Base-by-base conservation (phyloP, 2,797 vertebrate genomes). In the Schizothorax lantsangensis region DNA sequence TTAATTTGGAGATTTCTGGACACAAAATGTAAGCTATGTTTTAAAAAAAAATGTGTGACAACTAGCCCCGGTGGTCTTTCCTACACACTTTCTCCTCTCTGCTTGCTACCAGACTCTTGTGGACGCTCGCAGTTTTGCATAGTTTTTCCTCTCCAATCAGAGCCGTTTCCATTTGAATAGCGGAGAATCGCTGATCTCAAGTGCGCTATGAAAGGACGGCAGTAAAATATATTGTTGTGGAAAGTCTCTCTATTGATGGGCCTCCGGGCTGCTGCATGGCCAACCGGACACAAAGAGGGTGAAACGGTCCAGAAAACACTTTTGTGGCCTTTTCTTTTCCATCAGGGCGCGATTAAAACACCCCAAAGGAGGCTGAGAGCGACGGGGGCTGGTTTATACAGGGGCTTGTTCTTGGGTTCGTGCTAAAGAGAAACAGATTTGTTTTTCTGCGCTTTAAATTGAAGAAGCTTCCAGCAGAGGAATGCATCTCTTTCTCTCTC, bases 221-320 rank as follows among this genome's bases (percentile, higher is more conserved):
- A 94, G 95, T 96, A 95, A 95, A 95, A 95, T 95, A 95, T 93
- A 95, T 95, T 95, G 94, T 94, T 92, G 94, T 91, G 93, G 93
- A 92, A 91, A 92, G 94, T 88, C 87, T 89, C 90, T 91, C 94
- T 68, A 94, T 95, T 94, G 93, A 93, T 85, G 91, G 92, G 92
- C 91, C 88, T 88, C 92, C 92, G 94, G 92, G 95, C 91, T 92
- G 64, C 93, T 91, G 94, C 94, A 93, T 91, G 94, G 94, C 93
- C 93, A 94, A 87, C 88, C 92, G 87, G 88, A 93, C 95, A 96
- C 96, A 96, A 96, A 96, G 90, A 92, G 91, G 92, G 94, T 95
- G 95, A 96, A 96, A 95, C 95, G 91, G 95, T 91, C 93, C 95
- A 96, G 95, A 96, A 96, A 97, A 96, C 93, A 94, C 94, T 92